Conservation (phyloP, 2,888 invertebrate species). For the Siphlonurus alternatus region DNA sequence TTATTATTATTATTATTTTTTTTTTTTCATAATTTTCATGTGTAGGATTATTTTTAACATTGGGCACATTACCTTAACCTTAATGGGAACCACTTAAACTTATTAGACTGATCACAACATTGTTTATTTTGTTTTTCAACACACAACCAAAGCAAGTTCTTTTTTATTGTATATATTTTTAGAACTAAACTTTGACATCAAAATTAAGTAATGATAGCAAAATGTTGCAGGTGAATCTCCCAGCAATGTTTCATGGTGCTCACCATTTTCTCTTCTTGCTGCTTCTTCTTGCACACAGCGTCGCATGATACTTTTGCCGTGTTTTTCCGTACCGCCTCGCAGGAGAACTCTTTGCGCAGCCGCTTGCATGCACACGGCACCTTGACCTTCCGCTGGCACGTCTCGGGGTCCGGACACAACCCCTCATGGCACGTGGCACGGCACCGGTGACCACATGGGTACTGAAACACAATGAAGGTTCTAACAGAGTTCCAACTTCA, state of each 20-base stretch:
- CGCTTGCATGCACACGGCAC: conserved; percentile 62
- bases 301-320: conserved; percentile 39
- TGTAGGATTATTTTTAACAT: no score
- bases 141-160: background rate
- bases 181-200: background rate
- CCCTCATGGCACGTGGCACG: conserved; percentile 55
- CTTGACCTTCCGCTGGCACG: conserved; percentile 65
- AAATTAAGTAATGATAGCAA: conserved; percentile 16
- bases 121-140: no score
- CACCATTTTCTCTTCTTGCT: conserved; percentile 31
- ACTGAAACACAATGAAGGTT: conserved; percentile 33
- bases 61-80: no score
- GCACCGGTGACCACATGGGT: conserved; percentile 74
- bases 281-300: conserved; percentile 40
- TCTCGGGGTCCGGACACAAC: conserved; percentile 42
- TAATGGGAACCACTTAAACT: no score
- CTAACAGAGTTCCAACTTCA: conserved; percentile 1
- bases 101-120: no score
- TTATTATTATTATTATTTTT: no score
- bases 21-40: no score
- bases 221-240: no score
- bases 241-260: no score
- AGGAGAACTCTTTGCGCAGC: conserved; percentile 52
- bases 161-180: conserved; percentile 2
- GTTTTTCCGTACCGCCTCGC: conserved; percentile 32